These are phyloP conservation scores for Podiceps cristatus DNA, from an alignment of 2,113 vertebrate species.

Conservation along the genomic window DNA sequence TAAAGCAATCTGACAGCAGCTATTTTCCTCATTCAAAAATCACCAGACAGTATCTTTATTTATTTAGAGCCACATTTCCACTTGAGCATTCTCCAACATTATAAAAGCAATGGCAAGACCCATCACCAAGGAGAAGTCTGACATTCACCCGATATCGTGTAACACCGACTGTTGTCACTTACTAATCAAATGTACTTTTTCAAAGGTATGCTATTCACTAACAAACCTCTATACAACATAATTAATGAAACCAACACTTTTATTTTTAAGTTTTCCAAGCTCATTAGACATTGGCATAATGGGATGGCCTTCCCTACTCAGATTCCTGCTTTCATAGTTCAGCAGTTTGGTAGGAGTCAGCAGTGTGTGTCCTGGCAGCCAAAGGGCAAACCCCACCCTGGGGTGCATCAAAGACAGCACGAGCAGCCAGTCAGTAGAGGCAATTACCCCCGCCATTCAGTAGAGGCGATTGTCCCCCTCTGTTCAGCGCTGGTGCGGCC, in stretches of 20 bases:
- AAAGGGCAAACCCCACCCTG: rapidly evolving
- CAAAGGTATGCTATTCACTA: neutral
- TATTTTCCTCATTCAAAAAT: neutral
- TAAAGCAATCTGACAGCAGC: neutral
- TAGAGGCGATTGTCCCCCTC: rapidly evolving
- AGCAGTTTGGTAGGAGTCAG: neutral
- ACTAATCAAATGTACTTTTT: neutral
- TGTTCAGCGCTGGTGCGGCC: rapidly evolving
- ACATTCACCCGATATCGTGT: neutral
- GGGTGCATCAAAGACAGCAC: rapidly evolving
- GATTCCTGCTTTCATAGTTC: neutral
- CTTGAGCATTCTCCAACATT: neutral
- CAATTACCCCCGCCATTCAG: rapidly evolving
- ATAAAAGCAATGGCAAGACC: neutral
- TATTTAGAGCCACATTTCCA: neutral
- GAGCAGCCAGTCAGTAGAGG: neutral
- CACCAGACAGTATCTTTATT: neutral
- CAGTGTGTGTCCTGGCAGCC: neutral
- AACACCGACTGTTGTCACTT: neutral
- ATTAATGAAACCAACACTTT: neutral
- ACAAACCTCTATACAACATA: neutral
- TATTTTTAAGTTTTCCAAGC: neutral
- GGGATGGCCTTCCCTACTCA: neutral
- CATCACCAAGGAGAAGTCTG: neutral
- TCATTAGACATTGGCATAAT: neutral